A percentile compares a stretch with the other conserved stretches of the same genome.
Evolutionary conservation across 2,888 invertebrate genomes (phyloP).

Genomic region (Noctuana brunneofusca): DNA sequence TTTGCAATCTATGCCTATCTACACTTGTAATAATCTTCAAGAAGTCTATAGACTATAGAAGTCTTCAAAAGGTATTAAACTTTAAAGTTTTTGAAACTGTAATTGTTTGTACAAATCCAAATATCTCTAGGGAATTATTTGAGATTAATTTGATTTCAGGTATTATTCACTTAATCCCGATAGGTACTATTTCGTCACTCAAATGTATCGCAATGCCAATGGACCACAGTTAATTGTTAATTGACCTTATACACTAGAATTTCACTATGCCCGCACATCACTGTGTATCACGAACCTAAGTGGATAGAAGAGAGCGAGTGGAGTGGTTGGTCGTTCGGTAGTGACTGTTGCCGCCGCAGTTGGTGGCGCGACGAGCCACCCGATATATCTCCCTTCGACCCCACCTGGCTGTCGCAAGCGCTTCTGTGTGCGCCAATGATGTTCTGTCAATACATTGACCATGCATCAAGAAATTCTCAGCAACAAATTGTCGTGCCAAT

Average conservation of each 20-base stretch:
- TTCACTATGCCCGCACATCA: conserved; percentile 38
- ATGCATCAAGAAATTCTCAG: conserved; percentile 67
- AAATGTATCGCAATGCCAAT: neutral
- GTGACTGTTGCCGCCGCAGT: conserved; percentile 64
- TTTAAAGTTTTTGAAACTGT: neutral
- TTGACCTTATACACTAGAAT: conserved; percentile 8
- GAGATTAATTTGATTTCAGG: too few species aligned
- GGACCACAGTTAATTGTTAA: conserved; percentile 11
- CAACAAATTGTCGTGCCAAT: conserved; percentile 69
- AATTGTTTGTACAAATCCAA: neutral
- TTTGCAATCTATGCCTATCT: neutral
- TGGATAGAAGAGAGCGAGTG: conserved; percentile 69
- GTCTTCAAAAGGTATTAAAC: too few species aligned
- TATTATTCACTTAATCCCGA: conserved; percentile 10
- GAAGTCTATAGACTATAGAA: too few species aligned
- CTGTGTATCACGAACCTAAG: conserved; percentile 63
- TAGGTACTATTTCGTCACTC: conserved; percentile 10
- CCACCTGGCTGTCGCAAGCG: conserved; percentile 75
- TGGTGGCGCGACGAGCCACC: conserved; percentile 67
- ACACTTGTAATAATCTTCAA: neutral
- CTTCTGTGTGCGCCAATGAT: conserved; percentile 70
- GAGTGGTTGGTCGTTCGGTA: conserved; percentile 73
- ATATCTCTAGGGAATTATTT: neutral
- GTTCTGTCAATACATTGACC: conserved; percentile 77
- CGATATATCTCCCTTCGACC: conserved; percentile 77